Conservation (phyloP, 2,113 vertebrate genomes). For the Sinocyclocheilus maitianheensis region DNA sequence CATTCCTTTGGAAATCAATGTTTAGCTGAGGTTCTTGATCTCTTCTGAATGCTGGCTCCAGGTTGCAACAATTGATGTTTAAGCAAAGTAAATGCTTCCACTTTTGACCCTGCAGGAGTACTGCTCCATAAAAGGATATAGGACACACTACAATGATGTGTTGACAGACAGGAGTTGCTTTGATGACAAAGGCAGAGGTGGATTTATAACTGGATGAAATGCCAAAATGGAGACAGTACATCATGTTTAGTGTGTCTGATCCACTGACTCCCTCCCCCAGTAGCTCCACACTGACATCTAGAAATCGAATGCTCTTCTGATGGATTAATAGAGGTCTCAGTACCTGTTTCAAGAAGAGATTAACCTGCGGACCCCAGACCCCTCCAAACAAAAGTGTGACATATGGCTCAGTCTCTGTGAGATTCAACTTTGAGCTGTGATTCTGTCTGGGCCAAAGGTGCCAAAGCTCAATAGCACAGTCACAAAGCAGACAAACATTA, state of each 20-base stretch:
- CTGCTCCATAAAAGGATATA: conserved; percentile 50
- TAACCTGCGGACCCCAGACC: conserved; percentile 18
- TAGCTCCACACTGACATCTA: conserved; percentile 12
- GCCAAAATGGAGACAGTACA: conserved; percentile 12
- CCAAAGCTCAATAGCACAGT: not conserved
- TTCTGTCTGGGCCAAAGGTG: not conserved
- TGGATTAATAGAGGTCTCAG: conserved; percentile 42
- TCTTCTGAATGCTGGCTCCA: not conserved
- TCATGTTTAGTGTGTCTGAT: conserved; percentile 26
- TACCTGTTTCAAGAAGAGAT: conserved; percentile 30
- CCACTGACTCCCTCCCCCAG: not conserved
- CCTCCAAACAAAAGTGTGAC: conserved; percentile 32
- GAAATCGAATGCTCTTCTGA: conserved; percentile 36
- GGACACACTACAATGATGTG: conserved; percentile 4
- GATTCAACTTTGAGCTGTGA: conserved; percentile 21
- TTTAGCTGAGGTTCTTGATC: not conserved
- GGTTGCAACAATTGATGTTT: not conserved
- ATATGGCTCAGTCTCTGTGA: conserved; percentile 12
- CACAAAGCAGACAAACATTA: not conserved
- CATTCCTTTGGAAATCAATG: not conserved
- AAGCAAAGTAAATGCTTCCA: conserved; percentile 15
- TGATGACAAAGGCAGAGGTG: not conserved
- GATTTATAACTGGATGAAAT: conserved; percentile 16
- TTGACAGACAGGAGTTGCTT: not conserved
- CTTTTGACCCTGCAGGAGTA: not conserved